phyloP scores from a whole-genome alignment of 2,797 vertebrate genomes.

The Sebastes cheni region DNA sequence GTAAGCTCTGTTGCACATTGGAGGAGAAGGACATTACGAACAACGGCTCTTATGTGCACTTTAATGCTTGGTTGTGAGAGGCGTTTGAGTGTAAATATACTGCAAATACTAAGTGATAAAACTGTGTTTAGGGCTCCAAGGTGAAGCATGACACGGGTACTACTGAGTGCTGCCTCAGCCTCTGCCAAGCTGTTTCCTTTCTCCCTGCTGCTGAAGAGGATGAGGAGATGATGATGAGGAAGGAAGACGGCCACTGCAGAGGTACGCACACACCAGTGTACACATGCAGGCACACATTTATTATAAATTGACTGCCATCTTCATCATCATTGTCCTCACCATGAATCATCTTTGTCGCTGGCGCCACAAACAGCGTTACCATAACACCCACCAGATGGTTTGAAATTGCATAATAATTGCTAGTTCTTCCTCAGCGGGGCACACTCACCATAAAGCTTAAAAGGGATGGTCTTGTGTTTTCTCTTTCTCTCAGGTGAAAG shows the following conservation, averaged over 20 bases:
- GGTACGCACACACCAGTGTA: conserved; percentile 45
- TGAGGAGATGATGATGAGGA: conserved; percentile 81
- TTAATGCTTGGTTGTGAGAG: not conserved
- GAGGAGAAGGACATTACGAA: not conserved
- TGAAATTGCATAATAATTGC: conserved; percentile 7
- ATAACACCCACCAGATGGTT: conserved; percentile 9
- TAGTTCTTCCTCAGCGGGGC: not conserved
- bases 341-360: not conserved
- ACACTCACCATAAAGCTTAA: not conserved
- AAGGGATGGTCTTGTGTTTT: not conserved
- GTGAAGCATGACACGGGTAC: conserved; percentile 64
- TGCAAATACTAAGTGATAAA: not conserved
- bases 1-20: conserved; percentile 24
- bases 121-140: conserved; percentile 38
- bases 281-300: not conserved
- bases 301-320: not conserved
- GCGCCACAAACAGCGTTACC: not conserved
- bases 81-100: not conserved
- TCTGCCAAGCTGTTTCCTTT: conserved; percentile 83
- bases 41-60: rapidly evolving
- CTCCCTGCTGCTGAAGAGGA: conserved; percentile 80
- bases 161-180: conserved; percentile 81
- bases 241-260: conserved; percentile 63
- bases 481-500: conserved; percentile 55
- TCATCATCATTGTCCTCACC: not conserved